phyloP scores from a whole-genome alignment of 2,113 vertebrate genomes.

The Urocynchramus pylzowi region DNA sequence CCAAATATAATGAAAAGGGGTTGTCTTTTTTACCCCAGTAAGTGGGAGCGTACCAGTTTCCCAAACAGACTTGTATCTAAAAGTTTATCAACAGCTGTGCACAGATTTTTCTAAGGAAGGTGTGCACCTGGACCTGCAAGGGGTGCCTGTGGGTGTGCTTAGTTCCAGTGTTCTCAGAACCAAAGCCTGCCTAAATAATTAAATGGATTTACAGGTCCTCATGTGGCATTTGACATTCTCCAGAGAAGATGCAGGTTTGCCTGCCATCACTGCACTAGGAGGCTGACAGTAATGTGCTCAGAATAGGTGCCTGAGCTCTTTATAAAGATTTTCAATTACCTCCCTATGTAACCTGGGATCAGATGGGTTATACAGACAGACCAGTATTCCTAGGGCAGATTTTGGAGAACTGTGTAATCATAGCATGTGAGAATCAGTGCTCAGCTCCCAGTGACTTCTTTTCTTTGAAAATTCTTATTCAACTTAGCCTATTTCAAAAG shows the following conservation, averaged over 20 bases:
- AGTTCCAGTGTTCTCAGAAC: neutral
- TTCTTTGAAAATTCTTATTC: neutral
- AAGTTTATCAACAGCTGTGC: neutral
- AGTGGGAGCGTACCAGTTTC: neutral
- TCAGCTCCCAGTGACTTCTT: neutral
- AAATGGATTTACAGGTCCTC: neutral
- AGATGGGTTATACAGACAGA: neutral
- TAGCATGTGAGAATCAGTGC: neutral
- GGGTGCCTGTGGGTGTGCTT: neutral
- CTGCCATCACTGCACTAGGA: neutral
- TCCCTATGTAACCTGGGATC: neutral
- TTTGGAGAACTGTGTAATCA: neutral
- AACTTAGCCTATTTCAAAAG: neutral
- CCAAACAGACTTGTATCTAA: neutral
- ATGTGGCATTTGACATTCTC: neutral
- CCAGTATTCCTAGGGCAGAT: neutral
- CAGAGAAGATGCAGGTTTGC: neutral
- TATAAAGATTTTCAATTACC: neutral
- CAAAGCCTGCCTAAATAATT: neutral
- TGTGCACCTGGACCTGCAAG: fast-evolving
- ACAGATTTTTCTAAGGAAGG: neutral
- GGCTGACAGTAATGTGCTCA: neutral
- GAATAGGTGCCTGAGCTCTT: neutral
- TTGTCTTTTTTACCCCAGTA: neutral
- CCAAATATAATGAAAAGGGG: neutral